Percentiles rank a stretch among this genome's conserved stretches.
Evolutionary conservation across 2,113 vertebrate species (phyloP).

Genomic region (Nothobranchius kuhntae): DNA sequence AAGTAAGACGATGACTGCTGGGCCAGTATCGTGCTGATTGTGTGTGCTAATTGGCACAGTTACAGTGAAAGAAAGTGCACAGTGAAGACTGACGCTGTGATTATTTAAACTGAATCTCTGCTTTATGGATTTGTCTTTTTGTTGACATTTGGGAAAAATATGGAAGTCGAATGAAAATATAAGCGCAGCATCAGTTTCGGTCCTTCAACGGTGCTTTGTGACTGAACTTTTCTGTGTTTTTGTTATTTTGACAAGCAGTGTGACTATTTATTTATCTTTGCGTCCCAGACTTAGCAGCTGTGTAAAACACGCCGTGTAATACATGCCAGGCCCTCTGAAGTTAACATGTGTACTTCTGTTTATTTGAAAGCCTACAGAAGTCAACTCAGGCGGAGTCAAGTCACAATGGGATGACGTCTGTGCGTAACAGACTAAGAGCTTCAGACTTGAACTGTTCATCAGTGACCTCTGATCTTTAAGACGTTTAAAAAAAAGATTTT

Average conservation of each 20-base stretch:
- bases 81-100: not conserved
- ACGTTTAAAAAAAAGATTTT: conserved; percentile 26
- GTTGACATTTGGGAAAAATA: not conserved
- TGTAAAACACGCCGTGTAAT: no score
- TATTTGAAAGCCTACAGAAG: conserved; percentile 8
- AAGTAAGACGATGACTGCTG: conserved; percentile 25
- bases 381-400: conserved; percentile 26
- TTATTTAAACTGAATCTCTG: not conserved
- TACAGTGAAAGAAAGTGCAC: conserved; percentile 18
- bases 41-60: conserved; percentile 57
- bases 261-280: not conserved
- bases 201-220: not conserved
- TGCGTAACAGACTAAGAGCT: conserved; percentile 20
- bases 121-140: not conserved
- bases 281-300: not conserved
- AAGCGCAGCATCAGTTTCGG: no score
- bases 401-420: conserved; percentile 28
- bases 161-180: not conserved
- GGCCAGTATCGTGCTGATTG: conserved; percentile 54
- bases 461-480: conserved; percentile 40
- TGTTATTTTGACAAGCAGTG: not conserved
- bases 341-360: conserved; percentile 5
- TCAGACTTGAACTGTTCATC: conserved; percentile 31
- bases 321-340: not conserved
- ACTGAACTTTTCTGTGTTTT: not conserved